Base-by-base conservation (phyloP, 1,140 invertebrate genomes). In the Sesamia nonagrioides region DNA sequence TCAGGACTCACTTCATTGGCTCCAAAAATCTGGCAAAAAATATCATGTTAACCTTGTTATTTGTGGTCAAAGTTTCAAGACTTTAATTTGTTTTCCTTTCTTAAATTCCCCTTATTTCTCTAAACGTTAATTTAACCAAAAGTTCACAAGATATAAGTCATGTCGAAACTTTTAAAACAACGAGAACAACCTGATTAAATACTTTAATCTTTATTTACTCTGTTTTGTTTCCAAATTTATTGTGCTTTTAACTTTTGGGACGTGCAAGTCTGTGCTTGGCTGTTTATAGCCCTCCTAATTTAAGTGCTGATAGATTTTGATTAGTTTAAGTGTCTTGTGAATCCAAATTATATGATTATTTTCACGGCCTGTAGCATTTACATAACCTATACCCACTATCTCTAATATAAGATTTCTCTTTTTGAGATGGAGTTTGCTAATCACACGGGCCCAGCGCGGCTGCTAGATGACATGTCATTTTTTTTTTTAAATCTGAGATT, bases 181-280 rank as follows among this genome's bases (percentile, higher is more conserved):
- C 54, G 60, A 60, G 58, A 84, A 87, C 82, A 83, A 85, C 86
- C 89, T 91, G 90, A 93, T 91, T 93, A 91, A 92, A 93, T 91
- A 89, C 87, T 91, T 91, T 92, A 91, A 94, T 91, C 90, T 92
- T 92, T 94, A 93, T 93, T 91, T 92, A 93, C 91, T 86, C 86
- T 91, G 88, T 91, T 92, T 88, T 88, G 86, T 88, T 88, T 88
- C 81, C 77, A 84, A 84, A 94, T 94, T 94, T 92, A 94, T 92
- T 85, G 87, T 84, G 69, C 63, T 69, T 69, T 69, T 33, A 91
- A 92, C 82, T 91, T 92, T 91, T 88, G 68, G 89, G 15, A 18
- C 45, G 35, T 35, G 37, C 27, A 40, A 88, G 81, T 87, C 85
- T 50, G 42, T 74, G 73, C 52, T 81, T 66, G 69, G 61, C 84